These are phyloP conservation scores for Conopomorpha cramerella DNA, from an alignment of 1,140 invertebrate genomes.

Conservation along the genomic window DNA sequence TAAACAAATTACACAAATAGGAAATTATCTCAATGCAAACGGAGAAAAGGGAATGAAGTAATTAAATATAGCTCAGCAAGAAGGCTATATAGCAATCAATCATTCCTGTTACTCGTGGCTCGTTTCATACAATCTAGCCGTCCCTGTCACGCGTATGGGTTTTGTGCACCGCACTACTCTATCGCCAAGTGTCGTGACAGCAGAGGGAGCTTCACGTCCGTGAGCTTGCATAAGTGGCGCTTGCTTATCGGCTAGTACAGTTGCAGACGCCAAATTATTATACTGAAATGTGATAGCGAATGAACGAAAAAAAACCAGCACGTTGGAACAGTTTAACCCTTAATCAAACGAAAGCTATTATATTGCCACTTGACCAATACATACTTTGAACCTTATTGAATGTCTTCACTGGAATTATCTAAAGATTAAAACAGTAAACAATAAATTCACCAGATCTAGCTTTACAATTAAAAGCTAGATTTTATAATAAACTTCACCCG, in stretches of 20 bases:
- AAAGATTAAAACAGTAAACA: no score
- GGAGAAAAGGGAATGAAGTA: constrained; percentile 63
- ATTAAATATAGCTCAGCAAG: constrained; percentile 64
- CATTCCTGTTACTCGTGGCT: constrained; percentile 57
- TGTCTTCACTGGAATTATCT: no score
- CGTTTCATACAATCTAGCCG: constrained; percentile 39
- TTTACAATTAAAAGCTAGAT: no score
- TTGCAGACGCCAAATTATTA: no score
- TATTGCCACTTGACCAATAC: no score
- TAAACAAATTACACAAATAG: constrained; percentile 60
- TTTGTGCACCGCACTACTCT: constrained; percentile 20
- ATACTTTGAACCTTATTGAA: no score
- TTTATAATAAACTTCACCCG: no score
- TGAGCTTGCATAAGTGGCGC: constrained; percentile 61
- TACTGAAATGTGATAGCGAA: no score
- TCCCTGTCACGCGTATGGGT: constrained; percentile 23
- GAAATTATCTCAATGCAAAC: constrained; percentile 58
- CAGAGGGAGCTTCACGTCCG: constrained; percentile 62
- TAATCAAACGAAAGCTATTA: no score
- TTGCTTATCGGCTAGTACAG: constrained; percentile 53
- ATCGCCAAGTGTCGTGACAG: constrained; percentile 47
- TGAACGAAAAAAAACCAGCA: no score
- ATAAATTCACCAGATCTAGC: no score
- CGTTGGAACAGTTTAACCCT: no score
- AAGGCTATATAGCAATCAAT: constrained; percentile 61